Percentiles rank a stretch among this genome's conserved stretches.
phyloP scores from a whole-genome alignment of 2,888 invertebrate genomes.

The Rhogogaster chlorosoma region DNA sequence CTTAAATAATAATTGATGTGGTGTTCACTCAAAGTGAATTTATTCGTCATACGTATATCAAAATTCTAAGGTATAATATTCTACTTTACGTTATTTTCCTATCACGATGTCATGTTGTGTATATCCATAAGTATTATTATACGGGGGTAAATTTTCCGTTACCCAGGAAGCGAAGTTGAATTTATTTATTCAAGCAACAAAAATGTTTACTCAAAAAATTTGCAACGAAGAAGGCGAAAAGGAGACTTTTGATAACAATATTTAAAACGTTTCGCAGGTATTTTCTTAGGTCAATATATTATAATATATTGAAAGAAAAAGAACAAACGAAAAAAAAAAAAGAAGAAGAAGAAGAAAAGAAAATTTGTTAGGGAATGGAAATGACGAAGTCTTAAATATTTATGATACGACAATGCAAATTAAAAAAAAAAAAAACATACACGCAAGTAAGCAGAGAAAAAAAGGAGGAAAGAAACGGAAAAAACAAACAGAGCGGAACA shows the following conservation, averaged over 20 bases:
- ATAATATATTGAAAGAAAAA: no score
- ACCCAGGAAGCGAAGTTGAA: neutral
- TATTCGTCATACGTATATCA: neutral
- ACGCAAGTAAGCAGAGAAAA: neutral
- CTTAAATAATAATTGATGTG: neutral
- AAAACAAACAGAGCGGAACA: neutral
- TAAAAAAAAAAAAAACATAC: neutral
- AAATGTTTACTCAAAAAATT: neutral
- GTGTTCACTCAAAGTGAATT: neutral
- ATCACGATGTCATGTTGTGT: neutral
- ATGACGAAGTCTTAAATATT: neutral
- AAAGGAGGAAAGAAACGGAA: neutral
- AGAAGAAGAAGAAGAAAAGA: neutral
- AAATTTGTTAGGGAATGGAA: neutral
- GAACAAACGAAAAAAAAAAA: no score
- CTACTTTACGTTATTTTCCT: neutral
- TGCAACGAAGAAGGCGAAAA: neutral
- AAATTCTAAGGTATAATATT: neutral
- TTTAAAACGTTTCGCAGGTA: neutral
- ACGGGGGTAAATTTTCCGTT: neutral
- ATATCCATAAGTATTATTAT: neutral
- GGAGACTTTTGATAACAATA: neutral
- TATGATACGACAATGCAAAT: slow-evolving; percentile 2
- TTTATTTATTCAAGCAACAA: neutral
- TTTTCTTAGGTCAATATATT: neutral